phyloP scores from a whole-genome alignment of 2,113 vertebrate species.

The Mohoua ochrocephala region DNA sequence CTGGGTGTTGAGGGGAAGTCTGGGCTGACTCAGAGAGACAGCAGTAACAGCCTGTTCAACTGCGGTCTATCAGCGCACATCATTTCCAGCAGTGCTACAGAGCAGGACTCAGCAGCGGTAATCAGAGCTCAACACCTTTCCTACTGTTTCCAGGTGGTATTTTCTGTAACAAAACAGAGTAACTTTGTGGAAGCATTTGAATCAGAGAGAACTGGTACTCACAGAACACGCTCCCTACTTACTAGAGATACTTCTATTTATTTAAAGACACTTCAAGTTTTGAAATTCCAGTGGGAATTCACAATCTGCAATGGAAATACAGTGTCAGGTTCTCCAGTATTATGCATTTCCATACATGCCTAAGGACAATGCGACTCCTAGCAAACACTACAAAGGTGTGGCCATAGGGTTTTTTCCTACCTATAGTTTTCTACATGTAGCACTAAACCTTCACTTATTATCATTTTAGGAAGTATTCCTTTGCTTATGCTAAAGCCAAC shows the following conservation, averaged over 20 bases:
- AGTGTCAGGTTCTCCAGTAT: neutral
- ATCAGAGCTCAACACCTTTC: neutral
- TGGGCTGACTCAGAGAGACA: neutral
- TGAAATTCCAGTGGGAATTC: neutral
- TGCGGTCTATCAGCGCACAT: fast-evolving
- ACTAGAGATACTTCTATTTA: neutral
- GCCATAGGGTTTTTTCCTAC: neutral
- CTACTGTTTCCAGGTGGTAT: neutral
- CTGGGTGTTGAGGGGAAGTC: neutral
- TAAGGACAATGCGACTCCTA: neutral
- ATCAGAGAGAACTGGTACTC: neutral
- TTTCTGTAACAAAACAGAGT: neutral
- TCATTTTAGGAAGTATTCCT: neutral
- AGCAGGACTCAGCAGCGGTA: neutral
- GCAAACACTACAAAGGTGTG: neutral
- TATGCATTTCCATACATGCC: neutral
- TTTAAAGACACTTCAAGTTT: neutral
- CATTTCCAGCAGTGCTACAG: neutral
- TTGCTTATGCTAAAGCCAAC: neutral
- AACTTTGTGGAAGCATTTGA: neutral
- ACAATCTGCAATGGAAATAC: neutral
- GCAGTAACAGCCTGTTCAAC: neutral
- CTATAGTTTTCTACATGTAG: neutral
- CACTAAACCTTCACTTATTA: neutral
- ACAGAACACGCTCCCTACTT: neutral